phyloP scores from a whole-genome alignment of 2,888 invertebrate species.

The Salticus scenicus region DNA sequence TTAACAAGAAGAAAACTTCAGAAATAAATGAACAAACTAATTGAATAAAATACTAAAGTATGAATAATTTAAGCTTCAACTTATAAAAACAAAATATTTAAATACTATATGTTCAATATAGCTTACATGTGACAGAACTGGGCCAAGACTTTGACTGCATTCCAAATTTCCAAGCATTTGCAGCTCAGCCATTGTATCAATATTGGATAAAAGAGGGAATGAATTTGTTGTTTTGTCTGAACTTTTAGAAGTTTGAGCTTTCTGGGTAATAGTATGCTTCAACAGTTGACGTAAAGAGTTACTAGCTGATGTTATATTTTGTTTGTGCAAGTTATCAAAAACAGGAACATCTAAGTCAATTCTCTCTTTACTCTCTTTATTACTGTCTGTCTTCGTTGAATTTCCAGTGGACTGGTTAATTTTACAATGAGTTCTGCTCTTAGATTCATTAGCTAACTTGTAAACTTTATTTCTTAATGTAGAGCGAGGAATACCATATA shows the following conservation, averaged over 20 bases:
- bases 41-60: no score
- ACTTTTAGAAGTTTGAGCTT: slow-evolving; percentile 62
- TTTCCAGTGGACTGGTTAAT: slow-evolving; percentile 21
- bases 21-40: no score
- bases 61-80: no score
- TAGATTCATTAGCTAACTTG: slow-evolving; percentile 75
- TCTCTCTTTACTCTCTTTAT: slow-evolving; percentile 35
- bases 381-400: slow-evolving; percentile 39
- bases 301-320: slow-evolving; percentile 70
- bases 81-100: no score
- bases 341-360: slow-evolving; percentile 33
- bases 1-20: no score
- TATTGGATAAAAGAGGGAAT: slow-evolving; percentile 22
- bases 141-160: slow-evolving; percentile 70
- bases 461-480: slow-evolving; percentile 94
- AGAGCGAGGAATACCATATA: slow-evolving; percentile 97
- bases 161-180: slow-evolving; percentile 69
- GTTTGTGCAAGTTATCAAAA: slow-evolving; percentile 32
- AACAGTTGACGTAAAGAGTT: slow-evolving; percentile 72
- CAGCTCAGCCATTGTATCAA: slow-evolving; percentile 59
- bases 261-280: slow-evolving; percentile 72
- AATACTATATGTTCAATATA: no score
- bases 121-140: slow-evolving; percentile 70
- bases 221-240: slow-evolving; percentile 31
- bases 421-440: slow-evolving; percentile 40